phyloP scores from a whole-genome alignment of 92 coral and sea anemone genomes.

The Metridium senile region DNA sequence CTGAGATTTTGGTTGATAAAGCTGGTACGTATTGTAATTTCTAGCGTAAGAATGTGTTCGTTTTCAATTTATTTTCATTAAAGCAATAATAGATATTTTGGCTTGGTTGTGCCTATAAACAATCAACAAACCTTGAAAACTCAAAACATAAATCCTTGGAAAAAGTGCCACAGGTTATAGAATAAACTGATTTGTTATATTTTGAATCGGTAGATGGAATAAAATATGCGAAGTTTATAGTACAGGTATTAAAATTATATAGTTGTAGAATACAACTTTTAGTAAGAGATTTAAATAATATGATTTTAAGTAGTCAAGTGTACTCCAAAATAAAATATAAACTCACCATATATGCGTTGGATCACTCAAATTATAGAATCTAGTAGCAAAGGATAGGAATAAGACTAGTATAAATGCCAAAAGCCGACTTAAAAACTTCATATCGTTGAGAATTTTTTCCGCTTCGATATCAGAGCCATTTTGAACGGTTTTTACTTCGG shows the following conservation, averaged over 20 bases:
- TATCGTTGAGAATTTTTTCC: background rate
- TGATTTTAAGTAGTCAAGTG: no score
- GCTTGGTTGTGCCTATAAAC: background rate
- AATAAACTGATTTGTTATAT: no score
- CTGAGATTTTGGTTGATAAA: background rate
- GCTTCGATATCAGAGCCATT: conserved; percentile 6
- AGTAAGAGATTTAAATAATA: no score
- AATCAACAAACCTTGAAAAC: background rate
- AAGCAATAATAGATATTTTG: background rate
- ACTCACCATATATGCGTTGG: conserved; percentile 97
- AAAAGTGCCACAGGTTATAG: background rate
- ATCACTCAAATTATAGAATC: conserved; percentile 71
- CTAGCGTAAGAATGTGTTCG: no score
- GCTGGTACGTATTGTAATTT: background rate
- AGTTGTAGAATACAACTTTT: no score
- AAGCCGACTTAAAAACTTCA: conserved; percentile 43
- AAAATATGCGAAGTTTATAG: no score
- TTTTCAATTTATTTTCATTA: no score
- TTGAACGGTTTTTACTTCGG: conserved; percentile 7
- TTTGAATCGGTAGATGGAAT: no score
- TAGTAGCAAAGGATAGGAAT: conserved; percentile 68
- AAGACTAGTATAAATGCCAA: conserved; percentile 65
- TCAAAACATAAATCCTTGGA: background rate
- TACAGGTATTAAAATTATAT: no score
- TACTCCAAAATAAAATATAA: background rate